Evolutionary conservation across 2,888 invertebrate genomes (phyloP), one percentile per base, ranked within the genome.

Genomic region (Clunio marinus): DNA sequence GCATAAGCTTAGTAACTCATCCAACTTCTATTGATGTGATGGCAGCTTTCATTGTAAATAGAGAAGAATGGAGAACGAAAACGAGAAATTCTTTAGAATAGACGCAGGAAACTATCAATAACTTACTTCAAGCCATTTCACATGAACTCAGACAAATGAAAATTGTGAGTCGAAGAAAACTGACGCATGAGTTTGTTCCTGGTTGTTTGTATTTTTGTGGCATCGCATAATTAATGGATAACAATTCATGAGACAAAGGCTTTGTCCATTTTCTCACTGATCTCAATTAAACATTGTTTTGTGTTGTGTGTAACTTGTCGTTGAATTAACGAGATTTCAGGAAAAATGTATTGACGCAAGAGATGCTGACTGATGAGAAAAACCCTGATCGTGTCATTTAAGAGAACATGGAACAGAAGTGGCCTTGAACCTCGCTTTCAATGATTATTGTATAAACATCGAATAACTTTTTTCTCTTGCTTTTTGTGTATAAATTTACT

Each of bases 101-200:
- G 8, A 15, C 32, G 37, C 60, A 60, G 58, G 28, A 58, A 28
- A 35, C 13, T 20, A 60, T 60, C 22, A 37, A 60, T 60, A 59
- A 59, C 35, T 2, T 45, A n/a, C 35, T 20, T 17, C 17, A 15
- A 28, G 20, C 24, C 7, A 58, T 58, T 58, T 58, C 22, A 25
- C 41, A 51, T 22, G 17, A 51, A 2, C 22, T 51, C 51, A 51
- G 51, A 51, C 3, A 22, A 17, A n/a, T 51, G 20, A 51, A 17
- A 51, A 51, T 51, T 13, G 51, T 51, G 51, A 51, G 51, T 51
- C 22, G 41, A 41, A 41, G 41, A n/a, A 10, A n/a, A 41, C n/a
- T n/a, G 41, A 41, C 41, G 41, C n/a, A 17, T 51, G 51, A 2
- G 51, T 51, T 51, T 51, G 51, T 17, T 17, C 20, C n/a, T 17